Conservation (phyloP, 2,888 invertebrate species). For the Cataglyphis livida region DNA sequence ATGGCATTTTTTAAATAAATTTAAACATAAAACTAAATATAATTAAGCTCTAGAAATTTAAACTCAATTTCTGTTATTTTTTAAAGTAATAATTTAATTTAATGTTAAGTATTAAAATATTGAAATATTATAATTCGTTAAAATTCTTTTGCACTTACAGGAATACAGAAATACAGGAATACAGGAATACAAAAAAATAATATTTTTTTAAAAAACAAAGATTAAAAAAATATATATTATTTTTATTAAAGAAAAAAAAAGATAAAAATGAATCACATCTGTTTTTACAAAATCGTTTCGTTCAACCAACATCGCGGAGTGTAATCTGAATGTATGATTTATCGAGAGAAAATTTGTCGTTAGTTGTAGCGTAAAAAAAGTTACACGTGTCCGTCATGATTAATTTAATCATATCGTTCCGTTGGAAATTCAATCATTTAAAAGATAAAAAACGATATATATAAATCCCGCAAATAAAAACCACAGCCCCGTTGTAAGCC, state of each 20-base stretch:
- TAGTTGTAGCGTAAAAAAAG: conserved; percentile 15
- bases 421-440: conserved; percentile 5
- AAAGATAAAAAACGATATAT: conserved; percentile 15
- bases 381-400: neutral
- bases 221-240: neutral
- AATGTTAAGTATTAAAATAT: neutral
- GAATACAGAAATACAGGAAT: no score
- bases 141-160: neutral
- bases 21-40: conserved; percentile 7
- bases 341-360: conserved; percentile 36
- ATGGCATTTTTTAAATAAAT: neutral
- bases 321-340: conserved; percentile 7
- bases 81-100: neutral
- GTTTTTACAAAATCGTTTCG: neutral
- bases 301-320: neutral
- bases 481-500: neutral
- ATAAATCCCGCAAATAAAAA: conserved; percentile 24
- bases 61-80: neutral
- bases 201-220: neutral
- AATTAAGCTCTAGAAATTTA: neutral
- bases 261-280: neutral
- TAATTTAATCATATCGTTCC: conserved; percentile 19
- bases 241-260: neutral
- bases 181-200: neutral
- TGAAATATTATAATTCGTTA: neutral